A percentile compares a stretch with the other conserved stretches of the same genome.
Conservation (phyloP, 2,888 invertebrate species). For the Drosophila multiciliata region DNA sequence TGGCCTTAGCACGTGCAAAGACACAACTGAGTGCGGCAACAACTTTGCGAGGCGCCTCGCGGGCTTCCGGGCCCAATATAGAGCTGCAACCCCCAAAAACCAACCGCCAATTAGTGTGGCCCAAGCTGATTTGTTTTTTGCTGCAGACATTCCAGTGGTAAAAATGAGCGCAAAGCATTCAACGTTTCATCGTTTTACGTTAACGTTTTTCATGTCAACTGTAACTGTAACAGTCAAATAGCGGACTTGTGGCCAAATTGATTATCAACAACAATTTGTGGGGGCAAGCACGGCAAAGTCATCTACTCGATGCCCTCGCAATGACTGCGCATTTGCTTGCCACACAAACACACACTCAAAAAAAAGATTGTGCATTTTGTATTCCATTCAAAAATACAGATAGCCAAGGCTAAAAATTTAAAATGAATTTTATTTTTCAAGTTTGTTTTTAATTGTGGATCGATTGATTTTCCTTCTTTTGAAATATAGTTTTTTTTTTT, state of each 20-base stretch:
- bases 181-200: not conserved
- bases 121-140: conserved; percentile 69
- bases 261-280: conserved; percentile 67
- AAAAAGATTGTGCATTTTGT: not conserved
- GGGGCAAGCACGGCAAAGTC: conserved; percentile 16
- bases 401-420: not conserved
- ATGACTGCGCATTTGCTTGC: conserved; percentile 63
- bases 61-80: conserved; percentile 15
- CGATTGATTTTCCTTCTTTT: not conserved
- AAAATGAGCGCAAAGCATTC: conserved; percentile 20
- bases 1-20: conserved; percentile 62
- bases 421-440: not conserved
- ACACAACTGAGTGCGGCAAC: conserved; percentile 55
- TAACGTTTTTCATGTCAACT: conserved; percentile 69
- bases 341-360: conserved; percentile 17
- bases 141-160: conserved; percentile 62
- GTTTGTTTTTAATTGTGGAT: rapidly evolving
- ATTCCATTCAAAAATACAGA: not conserved
- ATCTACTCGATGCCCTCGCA: conserved; percentile 49
- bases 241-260: conserved; percentile 59
- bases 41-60: conserved; percentile 41
- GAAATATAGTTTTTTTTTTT: not conserved
- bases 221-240: conserved; percentile 48
- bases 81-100: conserved; percentile 19
- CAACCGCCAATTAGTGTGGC: conserved; percentile 67